Conservation (phyloP, 1,140 invertebrate species). For the Zaprionus lachaisei region DNA sequence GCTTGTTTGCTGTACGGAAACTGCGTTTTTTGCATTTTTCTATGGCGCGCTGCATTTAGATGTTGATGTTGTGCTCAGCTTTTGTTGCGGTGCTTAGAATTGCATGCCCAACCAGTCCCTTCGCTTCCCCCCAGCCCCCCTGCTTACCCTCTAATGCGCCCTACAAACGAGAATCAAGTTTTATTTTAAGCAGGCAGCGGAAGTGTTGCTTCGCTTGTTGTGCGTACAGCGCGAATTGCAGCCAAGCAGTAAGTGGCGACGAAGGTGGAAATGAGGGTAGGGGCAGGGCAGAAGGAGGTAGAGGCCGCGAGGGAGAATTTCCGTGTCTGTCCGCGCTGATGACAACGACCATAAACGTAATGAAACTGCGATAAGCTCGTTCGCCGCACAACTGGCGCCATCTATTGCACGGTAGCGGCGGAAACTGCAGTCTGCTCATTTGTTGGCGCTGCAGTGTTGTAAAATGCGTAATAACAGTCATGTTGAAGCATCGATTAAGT, state of each 20-base stretch:
- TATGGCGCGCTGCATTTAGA: conserved; percentile 73
- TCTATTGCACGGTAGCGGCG: conserved; percentile 20
- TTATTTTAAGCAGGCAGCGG: conserved; percentile 77
- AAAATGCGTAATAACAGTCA: background rate
- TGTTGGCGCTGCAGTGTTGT: conserved; percentile 36
- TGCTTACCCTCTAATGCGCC: background rate
- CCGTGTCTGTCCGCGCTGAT: conserved; percentile 55
- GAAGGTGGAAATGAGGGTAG: background rate
- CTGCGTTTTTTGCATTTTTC: conserved; percentile 68
- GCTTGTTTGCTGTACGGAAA: conserved; percentile 58
- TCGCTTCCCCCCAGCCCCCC: background rate
- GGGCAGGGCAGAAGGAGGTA: background rate
- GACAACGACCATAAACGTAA: conserved; percentile 78
- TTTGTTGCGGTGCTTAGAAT: conserved; percentile 75
- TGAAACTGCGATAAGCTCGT: conserved; percentile 75
- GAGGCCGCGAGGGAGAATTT: background rate
- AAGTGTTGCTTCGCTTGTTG: conserved; percentile 63
- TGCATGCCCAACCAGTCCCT: conserved; percentile 27
- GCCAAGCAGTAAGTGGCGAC: conserved; percentile 41
- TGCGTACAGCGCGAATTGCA: conserved; percentile 46
- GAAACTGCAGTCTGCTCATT: conserved; percentile 62
- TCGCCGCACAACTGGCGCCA: conserved; percentile 13
- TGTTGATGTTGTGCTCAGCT: conserved; percentile 66
- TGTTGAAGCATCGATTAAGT: background rate
- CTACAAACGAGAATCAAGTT: conserved; percentile 60